Conservation (phyloP, 2,113 vertebrate species). For the Nibea coibor region DNA sequence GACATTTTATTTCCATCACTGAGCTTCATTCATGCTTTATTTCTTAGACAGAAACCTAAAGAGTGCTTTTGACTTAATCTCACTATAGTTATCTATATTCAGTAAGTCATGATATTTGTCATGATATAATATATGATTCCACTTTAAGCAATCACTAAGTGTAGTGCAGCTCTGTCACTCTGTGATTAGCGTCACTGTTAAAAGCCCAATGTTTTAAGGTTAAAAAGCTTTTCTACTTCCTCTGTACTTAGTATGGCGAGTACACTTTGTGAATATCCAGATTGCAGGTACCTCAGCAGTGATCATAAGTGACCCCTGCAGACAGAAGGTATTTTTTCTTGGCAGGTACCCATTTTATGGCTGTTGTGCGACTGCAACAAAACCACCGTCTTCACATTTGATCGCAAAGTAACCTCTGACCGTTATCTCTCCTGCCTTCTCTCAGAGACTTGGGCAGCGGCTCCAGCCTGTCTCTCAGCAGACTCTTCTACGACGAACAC, state of each 20-base stretch:
- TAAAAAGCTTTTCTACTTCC: background rate
- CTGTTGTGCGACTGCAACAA: background rate
- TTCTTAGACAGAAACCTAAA: background rate
- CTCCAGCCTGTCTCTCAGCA: slow-evolving; percentile 92
- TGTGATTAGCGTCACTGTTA: background rate
- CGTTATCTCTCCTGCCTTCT: slow-evolving; percentile 14
- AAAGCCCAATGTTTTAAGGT: background rate
- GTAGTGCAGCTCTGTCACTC: background rate
- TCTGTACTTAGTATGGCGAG: background rate
- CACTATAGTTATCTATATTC: no score
- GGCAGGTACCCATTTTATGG: background rate
- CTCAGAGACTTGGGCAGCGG: slow-evolving; percentile 92
- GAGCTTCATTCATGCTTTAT: background rate
- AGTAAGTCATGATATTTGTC: background rate
- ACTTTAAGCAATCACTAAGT: background rate
- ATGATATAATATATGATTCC: background rate
- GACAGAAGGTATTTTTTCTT: slow-evolving; percentile 1
- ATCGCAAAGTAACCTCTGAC: slow-evolving; percentile 34
- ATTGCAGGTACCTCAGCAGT: background rate
- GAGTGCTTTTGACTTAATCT: background rate
- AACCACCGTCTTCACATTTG: background rate
- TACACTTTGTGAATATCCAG: background rate
- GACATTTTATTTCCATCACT: background rate
- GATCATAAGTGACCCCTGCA: slow-evolving; percentile 20
- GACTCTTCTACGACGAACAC: slow-evolving; percentile 97